Conservation (phyloP, 2,888 invertebrate genomes). For the Protonemura montana region DNA sequence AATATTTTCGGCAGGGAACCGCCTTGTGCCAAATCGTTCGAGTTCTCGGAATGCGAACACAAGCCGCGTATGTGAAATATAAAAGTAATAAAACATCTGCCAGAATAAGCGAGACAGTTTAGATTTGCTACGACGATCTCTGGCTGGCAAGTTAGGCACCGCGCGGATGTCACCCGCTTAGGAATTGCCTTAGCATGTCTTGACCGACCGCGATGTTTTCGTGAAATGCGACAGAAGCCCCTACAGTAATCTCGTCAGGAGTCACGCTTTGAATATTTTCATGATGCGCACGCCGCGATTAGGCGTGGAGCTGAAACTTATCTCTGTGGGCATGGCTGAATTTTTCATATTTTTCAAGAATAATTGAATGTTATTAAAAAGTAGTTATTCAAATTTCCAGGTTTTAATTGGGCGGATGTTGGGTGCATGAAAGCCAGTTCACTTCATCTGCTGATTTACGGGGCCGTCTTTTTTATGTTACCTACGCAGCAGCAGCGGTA, state of each 20-base stretch:
- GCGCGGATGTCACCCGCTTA: neutral
- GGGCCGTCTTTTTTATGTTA: neutral
- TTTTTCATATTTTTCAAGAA: neutral
- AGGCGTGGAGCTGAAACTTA: neutral
- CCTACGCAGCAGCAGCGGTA: neutral
- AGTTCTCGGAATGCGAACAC: neutral
- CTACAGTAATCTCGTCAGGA: neutral
- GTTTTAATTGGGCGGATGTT: slow-evolving; percentile 1
- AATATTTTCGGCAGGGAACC: neutral
- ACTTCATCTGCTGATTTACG: neutral
- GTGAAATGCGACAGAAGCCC: neutral
- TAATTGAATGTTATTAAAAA: slow-evolving; percentile 12
- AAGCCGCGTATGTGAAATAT: neutral
- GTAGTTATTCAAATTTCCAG: slow-evolving; percentile 2
- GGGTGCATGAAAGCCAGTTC: slow-evolving; percentile 2
- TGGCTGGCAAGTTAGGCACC: neutral
- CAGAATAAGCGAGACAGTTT: neutral
- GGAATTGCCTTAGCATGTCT: neutral
- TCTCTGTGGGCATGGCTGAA: neutral
- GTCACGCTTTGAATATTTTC: neutral
- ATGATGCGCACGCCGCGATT: neutral
- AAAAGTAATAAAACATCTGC: slow-evolving; percentile 1
- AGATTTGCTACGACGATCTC: neutral
- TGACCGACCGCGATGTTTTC: neutral
- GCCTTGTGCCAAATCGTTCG: neutral